Percentiles rank a stretch among this genome's conserved stretches.
phyloP scores from a whole-genome alignment of 1,140 invertebrate species.

The Papilio aristodemus region DNA sequence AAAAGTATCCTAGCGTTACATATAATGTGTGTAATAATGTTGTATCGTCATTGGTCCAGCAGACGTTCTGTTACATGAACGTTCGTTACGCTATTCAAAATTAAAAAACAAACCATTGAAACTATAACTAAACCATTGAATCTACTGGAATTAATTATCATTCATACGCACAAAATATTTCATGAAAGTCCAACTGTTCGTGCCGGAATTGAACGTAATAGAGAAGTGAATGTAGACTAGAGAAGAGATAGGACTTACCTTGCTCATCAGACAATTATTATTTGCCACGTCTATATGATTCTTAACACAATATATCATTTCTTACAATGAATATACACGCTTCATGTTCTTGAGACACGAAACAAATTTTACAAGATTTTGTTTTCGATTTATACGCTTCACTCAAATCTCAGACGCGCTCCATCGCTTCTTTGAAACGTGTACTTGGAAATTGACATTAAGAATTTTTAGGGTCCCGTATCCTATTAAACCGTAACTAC shows the following conservation, averaged over 20 bases:
- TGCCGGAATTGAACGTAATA: no score
- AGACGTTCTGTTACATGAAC: no score
- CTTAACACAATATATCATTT: background rate
- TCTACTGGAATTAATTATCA: no score
- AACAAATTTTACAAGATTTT: background rate
- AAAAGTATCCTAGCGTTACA: background rate
- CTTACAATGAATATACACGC: background rate
- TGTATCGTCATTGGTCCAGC: no score
- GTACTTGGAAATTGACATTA: background rate
- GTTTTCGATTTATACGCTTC: constrained; percentile 7
- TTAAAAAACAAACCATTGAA: no score
- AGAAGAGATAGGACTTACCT: background rate
- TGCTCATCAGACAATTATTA: background rate
- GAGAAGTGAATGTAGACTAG: no score
- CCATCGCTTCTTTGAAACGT: background rate
- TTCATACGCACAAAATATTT: no score
- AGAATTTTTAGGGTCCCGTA: constrained; percentile 9
- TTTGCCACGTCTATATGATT: background rate
- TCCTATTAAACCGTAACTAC: background rate
- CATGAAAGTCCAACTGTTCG: no score
- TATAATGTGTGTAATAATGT: no score
- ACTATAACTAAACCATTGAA: no score
- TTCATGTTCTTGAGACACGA: background rate
- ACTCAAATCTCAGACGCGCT: constrained; percentile 9
- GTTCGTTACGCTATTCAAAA: no score